A percentile compares a stretch with the other conserved stretches of the same genome.
Evolutionary conservation across 2,888 invertebrate genomes (phyloP).

Genomic region (Phytoseiulus persimilis): DNA sequence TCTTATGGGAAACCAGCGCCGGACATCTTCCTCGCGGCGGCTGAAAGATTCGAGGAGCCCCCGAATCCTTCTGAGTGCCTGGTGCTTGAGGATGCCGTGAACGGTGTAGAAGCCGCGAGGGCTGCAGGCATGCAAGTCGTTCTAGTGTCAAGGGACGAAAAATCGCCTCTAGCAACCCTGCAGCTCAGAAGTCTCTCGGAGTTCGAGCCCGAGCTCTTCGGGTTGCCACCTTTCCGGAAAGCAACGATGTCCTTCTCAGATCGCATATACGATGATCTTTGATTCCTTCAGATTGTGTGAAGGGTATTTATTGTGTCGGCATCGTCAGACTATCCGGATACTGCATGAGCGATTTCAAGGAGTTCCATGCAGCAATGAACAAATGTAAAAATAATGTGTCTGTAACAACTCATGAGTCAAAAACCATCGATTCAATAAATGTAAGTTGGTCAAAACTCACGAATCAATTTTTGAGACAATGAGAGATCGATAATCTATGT

Average conservation of each 20-base stretch:
- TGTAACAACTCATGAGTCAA: too few species aligned
- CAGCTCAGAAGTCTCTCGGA: not conserved
- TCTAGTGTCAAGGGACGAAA: constrained; percentile 47
- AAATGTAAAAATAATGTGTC: too few species aligned
- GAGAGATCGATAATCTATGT: too few species aligned
- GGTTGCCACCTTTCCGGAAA: not conserved
- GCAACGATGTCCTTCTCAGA: not conserved
- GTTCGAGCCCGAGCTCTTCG: constrained; percentile 11
- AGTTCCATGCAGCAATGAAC: too few species aligned
- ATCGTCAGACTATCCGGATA: too few species aligned
- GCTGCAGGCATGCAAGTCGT: constrained; percentile 51
- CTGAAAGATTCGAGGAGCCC: constrained; percentile 48
- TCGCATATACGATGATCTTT: not conserved
- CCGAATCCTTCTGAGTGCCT: constrained; percentile 48
- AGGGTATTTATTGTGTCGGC: not conserved
- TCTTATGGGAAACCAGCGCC: constrained; percentile 53
- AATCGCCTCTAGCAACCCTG: not conserved
- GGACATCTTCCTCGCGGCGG: constrained; percentile 51
- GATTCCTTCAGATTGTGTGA: not conserved
- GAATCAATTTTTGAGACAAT: too few species aligned
- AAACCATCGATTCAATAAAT: too few species aligned
- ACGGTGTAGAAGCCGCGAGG: constrained; percentile 52
- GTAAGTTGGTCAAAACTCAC: too few species aligned
- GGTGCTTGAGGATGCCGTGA: constrained; percentile 54
- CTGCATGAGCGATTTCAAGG: too few species aligned